A percentile compares a stretch with the other conserved stretches of the same genome.
Evolutionary conservation across 2,888 invertebrate genomes (phyloP).

Genomic region (Heliconius ethilla): DNA sequence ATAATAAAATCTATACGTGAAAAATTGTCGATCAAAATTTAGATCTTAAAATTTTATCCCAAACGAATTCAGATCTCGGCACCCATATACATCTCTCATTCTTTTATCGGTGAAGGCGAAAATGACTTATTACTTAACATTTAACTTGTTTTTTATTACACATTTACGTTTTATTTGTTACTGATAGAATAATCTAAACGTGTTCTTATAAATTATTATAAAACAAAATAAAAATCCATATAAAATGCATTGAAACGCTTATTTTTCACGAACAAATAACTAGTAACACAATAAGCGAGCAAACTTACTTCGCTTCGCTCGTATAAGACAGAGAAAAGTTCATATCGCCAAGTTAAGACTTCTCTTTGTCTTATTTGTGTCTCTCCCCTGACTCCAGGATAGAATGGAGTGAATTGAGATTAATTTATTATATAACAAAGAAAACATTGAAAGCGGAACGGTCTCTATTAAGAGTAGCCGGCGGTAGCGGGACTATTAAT

Average conservation of each 20-base stretch:
- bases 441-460: constrained; percentile 76
- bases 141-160: no score
- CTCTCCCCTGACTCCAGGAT: constrained; percentile 54
- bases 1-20: no score
- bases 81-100: no score
- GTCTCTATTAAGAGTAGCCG: constrained; percentile 77
- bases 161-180: no score
- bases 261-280: constrained; percentile 9
- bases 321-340: constrained; percentile 37
- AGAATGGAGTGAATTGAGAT: constrained; percentile 73
- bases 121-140: no score
- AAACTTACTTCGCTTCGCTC: constrained; percentile 20
- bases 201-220: background rate
- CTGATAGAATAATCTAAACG: background rate
- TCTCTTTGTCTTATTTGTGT: constrained; percentile 64
- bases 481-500: constrained; percentile 75
- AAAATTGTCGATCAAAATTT: no score
- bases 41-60: no score
- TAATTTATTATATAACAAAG: constrained; percentile 78
- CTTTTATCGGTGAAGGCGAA: no score
- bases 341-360: constrained; percentile 54
- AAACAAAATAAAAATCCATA: no score
- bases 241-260: background rate
- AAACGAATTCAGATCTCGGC: no score
- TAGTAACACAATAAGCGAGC: constrained; percentile 1